A percentile compares a stretch with the other conserved stretches of the same genome.
Conservation (phyloP, 1,140 invertebrate genomes). For the Diuraphis noxia region DNA sequence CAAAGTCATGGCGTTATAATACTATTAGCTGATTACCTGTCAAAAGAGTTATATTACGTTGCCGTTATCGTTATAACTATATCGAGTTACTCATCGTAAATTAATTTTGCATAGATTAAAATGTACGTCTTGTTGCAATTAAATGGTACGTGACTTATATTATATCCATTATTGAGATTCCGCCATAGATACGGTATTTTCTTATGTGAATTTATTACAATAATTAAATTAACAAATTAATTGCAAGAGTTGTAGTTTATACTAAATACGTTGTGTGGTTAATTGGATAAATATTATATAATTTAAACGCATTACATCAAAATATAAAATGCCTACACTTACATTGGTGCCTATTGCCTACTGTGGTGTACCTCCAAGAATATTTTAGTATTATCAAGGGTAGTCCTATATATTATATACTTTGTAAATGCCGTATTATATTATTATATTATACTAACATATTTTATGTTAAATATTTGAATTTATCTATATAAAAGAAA, state of each 20-base stretch:
- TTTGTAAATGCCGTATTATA: not conserved
- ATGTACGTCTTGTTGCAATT: not conserved
- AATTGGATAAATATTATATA: no score
- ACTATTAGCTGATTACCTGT: no score
- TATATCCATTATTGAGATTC: not conserved
- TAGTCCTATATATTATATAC: not conserved
- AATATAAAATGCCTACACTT: no score
- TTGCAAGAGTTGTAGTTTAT: not conserved
- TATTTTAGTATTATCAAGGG: not conserved
- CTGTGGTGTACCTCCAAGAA: not conserved
- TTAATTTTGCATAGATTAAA: not conserved
- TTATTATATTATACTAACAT: not conserved
- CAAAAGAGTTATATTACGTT: not conserved
- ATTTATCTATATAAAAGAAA: not conserved
- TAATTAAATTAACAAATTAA: no score
- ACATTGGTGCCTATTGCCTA: no score
- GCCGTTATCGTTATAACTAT: not conserved
- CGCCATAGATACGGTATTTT: not conserved
- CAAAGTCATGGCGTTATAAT: no score
- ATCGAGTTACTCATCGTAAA: not conserved
- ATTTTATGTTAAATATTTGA: not conserved
- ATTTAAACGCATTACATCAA: no score
- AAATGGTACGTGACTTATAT: not conserved
- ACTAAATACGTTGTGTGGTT: not conserved
- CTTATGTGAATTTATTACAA: not conserved